phyloP scores from a whole-genome alignment of 2,888 invertebrate genomes.

The Hirtodrosophila trivittata region DNA sequence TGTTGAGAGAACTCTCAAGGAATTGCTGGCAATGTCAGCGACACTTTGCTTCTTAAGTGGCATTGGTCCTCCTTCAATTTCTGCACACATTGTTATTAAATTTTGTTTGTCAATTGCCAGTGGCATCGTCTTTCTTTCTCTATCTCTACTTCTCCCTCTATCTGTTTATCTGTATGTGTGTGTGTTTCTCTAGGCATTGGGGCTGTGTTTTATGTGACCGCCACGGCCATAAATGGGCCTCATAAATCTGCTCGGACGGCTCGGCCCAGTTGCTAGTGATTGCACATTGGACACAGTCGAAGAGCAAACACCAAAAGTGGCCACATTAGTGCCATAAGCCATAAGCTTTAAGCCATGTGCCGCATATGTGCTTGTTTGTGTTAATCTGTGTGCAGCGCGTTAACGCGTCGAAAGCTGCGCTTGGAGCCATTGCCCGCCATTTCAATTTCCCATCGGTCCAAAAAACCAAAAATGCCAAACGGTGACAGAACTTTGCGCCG shows the following conservation, averaged over 20 bases:
- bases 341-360: slow-evolving; percentile 48
- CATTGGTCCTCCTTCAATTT: slow-evolving; percentile 34
- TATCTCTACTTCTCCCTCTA: background rate
- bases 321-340: slow-evolving; percentile 70
- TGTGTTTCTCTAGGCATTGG: background rate
- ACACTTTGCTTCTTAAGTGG: slow-evolving; percentile 32
- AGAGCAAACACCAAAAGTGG: slow-evolving; percentile 60
- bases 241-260: slow-evolving; percentile 52
- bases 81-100: slow-evolving; percentile 45
- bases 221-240: slow-evolving; percentile 56
- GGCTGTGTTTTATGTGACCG: slow-evolving; percentile 29
- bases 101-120: slow-evolving; percentile 59
- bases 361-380: background rate
- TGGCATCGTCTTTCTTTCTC: slow-evolving; percentile 13
- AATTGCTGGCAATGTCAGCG: slow-evolving; percentile 9
- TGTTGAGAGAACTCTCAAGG: slow-evolving; percentile 25
- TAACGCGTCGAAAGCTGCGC: slow-evolving; percentile 70
- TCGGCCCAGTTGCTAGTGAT: slow-evolving; percentile 55
- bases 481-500: slow-evolving; percentile 49
- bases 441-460: slow-evolving; percentile 50
- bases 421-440: slow-evolving; percentile 61
- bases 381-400: slow-evolving; percentile 43
- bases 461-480: slow-evolving; percentile 23
- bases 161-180: background rate
- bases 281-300: slow-evolving; percentile 58